Evolutionary conservation across 23 tunicate species (phyloP).

Genomic region (Styela plicata): DNA sequence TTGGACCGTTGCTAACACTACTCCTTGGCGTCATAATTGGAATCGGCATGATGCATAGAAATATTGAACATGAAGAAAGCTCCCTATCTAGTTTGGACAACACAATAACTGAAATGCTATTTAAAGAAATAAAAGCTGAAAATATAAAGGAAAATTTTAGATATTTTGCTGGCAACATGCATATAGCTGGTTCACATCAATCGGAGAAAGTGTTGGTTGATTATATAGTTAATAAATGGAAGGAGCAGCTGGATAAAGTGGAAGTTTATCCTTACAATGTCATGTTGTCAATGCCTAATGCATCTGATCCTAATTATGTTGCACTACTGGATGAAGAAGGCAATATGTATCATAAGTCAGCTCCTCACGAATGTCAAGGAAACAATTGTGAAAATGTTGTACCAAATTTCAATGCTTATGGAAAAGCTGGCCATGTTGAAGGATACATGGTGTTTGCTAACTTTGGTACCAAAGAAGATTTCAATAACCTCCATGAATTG

Average conservation of each 20-base stretch:
- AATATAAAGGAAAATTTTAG: constrained; percentile 6
- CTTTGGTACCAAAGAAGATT: constrained; percentile 82
- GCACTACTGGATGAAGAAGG: constrained; percentile 47
- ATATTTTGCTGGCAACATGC: constrained; percentile 47
- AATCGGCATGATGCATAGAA: background rate
- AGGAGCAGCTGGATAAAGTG: constrained; percentile 49
- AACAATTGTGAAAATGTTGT: constrained; percentile 39
- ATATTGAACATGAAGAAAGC: background rate
- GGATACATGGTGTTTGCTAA: constrained; percentile 88
- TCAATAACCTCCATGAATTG: constrained; percentile 26
- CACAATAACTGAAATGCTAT: background rate
- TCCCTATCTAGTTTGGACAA: background rate
- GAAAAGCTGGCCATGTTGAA: constrained; percentile 57
- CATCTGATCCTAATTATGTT: constrained; percentile 51
- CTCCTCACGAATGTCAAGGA: constrained; percentile 35
- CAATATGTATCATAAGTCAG: constrained; percentile 21
- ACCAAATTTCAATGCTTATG: constrained; percentile 56
- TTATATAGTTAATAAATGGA: constrained; percentile 36
- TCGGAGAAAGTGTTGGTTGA: constrained; percentile 49
- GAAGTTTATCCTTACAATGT: constrained; percentile 60
- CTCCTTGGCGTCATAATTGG: background rate
- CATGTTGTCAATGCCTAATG: constrained; percentile 65
- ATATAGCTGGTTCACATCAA: constrained; percentile 60
- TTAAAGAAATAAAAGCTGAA: constrained; percentile 7
- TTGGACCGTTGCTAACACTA: background rate